Evolutionary conservation across 1,140 invertebrate genomes (phyloP).

Genomic region (Amphibalanus amphitrite): DNA sequence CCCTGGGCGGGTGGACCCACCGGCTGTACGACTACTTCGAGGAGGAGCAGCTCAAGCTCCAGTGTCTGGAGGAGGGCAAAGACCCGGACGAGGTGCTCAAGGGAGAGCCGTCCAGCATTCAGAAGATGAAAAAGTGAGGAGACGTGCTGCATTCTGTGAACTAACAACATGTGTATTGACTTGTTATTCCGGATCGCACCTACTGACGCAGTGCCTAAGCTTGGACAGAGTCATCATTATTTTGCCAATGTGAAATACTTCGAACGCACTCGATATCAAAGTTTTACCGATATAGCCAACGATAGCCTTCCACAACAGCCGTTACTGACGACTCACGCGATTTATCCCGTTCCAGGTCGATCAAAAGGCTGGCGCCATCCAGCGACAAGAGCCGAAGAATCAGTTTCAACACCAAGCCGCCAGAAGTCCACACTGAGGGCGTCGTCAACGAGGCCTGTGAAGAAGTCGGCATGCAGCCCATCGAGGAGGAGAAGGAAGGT

Average conservation of each 20-base stretch:
- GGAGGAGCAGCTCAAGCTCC: slow-evolving; percentile 24
- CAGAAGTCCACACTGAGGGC: neutral
- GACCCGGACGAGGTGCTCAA: neutral
- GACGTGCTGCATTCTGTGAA: too few species aligned
- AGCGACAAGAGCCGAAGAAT: neutral
- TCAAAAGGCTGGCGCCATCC: too few species aligned
- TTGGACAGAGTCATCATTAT: too few species aligned
- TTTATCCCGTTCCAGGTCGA: neutral
- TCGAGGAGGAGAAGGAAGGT: neutral
- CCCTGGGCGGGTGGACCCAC: slow-evolving; percentile 88
- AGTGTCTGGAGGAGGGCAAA: neutral
- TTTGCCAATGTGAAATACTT: too few species aligned
- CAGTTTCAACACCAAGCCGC: slow-evolving; percentile 4
- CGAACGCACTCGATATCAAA: too few species aligned
- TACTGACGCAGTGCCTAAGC: too few species aligned
- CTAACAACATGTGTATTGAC: too few species aligned
- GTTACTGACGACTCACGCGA: too few species aligned
- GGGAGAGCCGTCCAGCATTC: neutral
- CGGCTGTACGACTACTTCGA: slow-evolving; percentile 75
- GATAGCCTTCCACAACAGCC: too few species aligned
- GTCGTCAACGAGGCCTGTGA: slow-evolving; percentile 9
- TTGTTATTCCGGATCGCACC: too few species aligned
- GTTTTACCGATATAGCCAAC: too few species aligned
- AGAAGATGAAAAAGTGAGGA: neutral
- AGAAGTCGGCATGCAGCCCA: neutral